These are phyloP conservation scores for Scatophagus argus DNA, from an alignment of 2,113 vertebrate species.

Conservation along the genomic window DNA sequence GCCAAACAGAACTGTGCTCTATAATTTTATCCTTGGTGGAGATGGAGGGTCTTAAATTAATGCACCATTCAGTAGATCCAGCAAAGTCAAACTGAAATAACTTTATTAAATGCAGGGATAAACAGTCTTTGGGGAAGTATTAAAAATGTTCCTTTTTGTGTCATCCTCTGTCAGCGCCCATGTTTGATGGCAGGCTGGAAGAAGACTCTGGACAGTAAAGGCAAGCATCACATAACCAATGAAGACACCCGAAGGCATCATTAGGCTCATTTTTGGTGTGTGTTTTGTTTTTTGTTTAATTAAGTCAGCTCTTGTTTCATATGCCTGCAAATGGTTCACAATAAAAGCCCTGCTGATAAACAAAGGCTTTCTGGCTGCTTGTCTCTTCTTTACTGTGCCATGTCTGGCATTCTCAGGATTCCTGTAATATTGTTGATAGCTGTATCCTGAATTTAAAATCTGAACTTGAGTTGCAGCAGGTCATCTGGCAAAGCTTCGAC, in stretches of 20 bases:
- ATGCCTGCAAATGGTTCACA: no score
- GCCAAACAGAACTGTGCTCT: slow-evolving; percentile 54
- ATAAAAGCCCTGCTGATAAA: no score
- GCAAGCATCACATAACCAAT: not conserved
- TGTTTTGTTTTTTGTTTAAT: no score
- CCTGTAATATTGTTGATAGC: not conserved
- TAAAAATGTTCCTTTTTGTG: not conserved
- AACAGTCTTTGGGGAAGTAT: not conserved
- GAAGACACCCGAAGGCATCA: not conserved
- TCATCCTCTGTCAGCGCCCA: not conserved
- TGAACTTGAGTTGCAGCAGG: slow-evolving; percentile 10
- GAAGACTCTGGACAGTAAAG: not conserved
- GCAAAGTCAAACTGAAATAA: slow-evolving; percentile 21
- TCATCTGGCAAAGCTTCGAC: not conserved
- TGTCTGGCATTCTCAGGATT: not conserved
- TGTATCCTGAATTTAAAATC: not conserved
- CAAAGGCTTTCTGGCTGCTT: no score
- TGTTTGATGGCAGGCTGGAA: not conserved
- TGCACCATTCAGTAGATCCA: slow-evolving; percentile 32
- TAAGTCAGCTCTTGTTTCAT: no score
- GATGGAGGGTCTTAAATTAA: slow-evolving; percentile 28
- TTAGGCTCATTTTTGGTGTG: not conserved
- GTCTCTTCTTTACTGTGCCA: not conserved
- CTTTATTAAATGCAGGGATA: not conserved
- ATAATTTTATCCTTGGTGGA: slow-evolving; percentile 36